phyloP scores from a whole-genome alignment of 2,113 vertebrate genomes.

The Aspidoscelis tigris region DNA sequence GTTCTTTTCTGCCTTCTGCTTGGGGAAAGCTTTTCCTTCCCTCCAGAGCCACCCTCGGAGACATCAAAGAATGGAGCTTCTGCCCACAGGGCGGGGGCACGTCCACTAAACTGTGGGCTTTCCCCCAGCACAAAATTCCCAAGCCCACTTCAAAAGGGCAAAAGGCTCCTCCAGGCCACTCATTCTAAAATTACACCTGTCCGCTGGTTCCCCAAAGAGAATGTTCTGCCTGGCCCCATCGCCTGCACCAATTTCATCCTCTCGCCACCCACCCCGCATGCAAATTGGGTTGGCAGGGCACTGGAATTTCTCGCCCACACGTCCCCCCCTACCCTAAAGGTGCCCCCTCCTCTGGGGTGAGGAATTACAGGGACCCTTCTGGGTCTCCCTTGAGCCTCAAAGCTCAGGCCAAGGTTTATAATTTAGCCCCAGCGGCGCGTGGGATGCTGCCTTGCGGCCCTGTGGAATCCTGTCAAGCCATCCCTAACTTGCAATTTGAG shows the following conservation, averaged over 20 bases:
- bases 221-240: too few relatives aligned
- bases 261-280: background rate
- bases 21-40: too few relatives aligned
- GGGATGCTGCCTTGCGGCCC: slow-evolving; percentile 2
- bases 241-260: background rate
- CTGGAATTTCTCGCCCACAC: background rate
- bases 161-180: too few relatives aligned
- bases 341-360: slow-evolving; percentile 18
- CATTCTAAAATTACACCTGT: too few relatives aligned
- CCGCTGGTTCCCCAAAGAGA: too few relatives aligned
- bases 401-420: slow-evolving; percentile 33
- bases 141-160: too few relatives aligned
- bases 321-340: accelerated
- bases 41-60: too few relatives aligned
- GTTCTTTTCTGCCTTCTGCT: too few relatives aligned
- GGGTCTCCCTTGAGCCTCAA: background rate
- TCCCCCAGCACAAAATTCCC: too few relatives aligned
- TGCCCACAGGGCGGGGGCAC: too few relatives aligned
- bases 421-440: slow-evolving; percentile 56
- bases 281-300: background rate
- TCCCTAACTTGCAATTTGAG: slow-evolving; percentile 56
- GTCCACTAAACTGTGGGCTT: too few relatives aligned
- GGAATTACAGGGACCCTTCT: slow-evolving; percentile 30
- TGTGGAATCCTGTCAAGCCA: background rate
- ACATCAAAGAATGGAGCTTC: too few relatives aligned